phyloP scores from a whole-genome alignment of 2,113 vertebrate genomes.

The Cyanocitta stelleri region DNA sequence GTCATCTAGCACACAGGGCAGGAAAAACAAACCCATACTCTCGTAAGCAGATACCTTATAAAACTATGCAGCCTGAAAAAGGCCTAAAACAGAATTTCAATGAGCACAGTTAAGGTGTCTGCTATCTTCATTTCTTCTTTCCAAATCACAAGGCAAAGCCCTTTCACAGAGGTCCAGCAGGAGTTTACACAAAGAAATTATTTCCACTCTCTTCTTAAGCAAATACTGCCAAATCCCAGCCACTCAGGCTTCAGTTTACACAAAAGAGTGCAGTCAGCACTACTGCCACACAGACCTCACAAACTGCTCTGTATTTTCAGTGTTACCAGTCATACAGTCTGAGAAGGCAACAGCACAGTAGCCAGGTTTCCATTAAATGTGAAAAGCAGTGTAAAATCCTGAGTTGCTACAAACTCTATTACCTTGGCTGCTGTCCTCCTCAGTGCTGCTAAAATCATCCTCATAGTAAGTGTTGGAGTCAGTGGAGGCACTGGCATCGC shows the following conservation, averaged over 20 bases:
- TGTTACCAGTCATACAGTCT: background rate
- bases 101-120: background rate
- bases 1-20: slow-evolving; percentile 78
- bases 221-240: background rate
- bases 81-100: background rate
- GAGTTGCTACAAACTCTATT: background rate
- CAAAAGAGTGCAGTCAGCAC: background rate
- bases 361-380: background rate
- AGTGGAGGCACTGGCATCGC: slow-evolving; percentile 94
- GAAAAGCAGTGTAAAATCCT: background rate
- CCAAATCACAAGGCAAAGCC: background rate
- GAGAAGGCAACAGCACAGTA: background rate
- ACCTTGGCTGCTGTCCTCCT: slow-evolving; percentile 99
- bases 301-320: background rate
- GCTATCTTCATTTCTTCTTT: background rate
- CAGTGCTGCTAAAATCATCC: slow-evolving; percentile 98
- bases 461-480: slow-evolving; percentile 99
- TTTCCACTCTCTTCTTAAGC: background rate
- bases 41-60: background rate
- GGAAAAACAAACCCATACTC: background rate
- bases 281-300: background rate
- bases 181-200: background rate
- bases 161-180: background rate
- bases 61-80: background rate
- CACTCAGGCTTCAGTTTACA: background rate